phyloP scores from a whole-genome alignment of 2,797 vertebrate species.

The Coregonus ussuriensis region DNA sequence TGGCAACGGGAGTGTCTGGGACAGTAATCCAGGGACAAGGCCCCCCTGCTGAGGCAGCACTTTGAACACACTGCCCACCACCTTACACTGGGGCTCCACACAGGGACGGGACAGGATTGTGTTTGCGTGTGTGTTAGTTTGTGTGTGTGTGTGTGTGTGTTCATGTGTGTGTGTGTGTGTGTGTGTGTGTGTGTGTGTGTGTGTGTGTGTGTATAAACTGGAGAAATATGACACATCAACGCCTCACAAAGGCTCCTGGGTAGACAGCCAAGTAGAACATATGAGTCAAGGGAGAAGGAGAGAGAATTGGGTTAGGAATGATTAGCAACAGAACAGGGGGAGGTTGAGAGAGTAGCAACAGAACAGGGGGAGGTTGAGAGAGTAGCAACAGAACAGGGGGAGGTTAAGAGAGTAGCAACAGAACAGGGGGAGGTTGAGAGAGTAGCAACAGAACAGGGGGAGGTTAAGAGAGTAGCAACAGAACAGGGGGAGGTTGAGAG shows the following conservation, averaged over 20 bases:
- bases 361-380: not conserved
- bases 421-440: constrained; percentile 14
- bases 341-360: not conserved
- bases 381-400: not conserved
- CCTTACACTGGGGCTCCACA: constrained; percentile 65
- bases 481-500: constrained; percentile 6
- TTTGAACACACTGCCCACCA: constrained; percentile 40
- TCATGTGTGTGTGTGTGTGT: constrained; percentile 46
- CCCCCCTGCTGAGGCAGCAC: constrained; percentile 1
- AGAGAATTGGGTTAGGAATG: constrained; percentile 13
- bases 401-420: not conserved
- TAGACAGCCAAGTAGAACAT: constrained; percentile 38
- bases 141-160: constrained; percentile 41
- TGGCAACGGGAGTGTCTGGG: constrained; percentile 54
- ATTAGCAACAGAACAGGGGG: not conserved
- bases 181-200: constrained; percentile 46
- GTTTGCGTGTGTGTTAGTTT: constrained; percentile 41
- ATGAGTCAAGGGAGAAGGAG: constrained; percentile 26
- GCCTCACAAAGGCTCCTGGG: constrained; percentile 49
- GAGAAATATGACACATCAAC: constrained; percentile 65
- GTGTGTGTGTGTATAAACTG: constrained; percentile 33
- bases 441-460: not conserved
- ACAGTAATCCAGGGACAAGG: constrained; percentile 24
- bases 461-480: constrained; percentile 3
- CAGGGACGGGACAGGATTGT: constrained; percentile 20